phyloP scores from a whole-genome alignment of 30 jellyfish, hydroid and myxozoan species.

The Sanderia malayensis region DNA sequence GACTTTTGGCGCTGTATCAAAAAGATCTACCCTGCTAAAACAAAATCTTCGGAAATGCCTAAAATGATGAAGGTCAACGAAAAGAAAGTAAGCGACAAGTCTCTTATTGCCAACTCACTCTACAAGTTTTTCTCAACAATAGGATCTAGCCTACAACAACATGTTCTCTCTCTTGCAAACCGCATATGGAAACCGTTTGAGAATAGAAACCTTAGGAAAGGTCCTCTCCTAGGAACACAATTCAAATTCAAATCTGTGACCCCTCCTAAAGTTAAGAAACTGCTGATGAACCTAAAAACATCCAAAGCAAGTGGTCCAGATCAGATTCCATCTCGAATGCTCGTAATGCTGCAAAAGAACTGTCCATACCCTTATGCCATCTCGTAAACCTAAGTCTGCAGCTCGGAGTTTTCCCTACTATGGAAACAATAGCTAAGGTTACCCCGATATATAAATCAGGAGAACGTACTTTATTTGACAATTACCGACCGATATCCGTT shows the following conservation, averaged over 20 bases:
- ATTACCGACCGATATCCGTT: constrained; percentile 40
- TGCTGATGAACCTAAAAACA: constrained; percentile 11
- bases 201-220: neutral
- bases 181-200: constrained; percentile 2
- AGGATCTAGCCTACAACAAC: constrained; percentile 4
- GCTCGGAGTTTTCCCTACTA: constrained; percentile 30
- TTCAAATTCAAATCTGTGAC: constrained; percentile 8
- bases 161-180: neutral
- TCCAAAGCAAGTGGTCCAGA: constrained; percentile 8
- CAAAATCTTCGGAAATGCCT: constrained; percentile 3
- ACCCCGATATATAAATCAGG: constrained; percentile 43
- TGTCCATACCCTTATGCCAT: constrained; percentile 16
- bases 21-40: constrained; percentile 1
- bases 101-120: constrained; percentile 2
- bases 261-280: constrained; percentile 13
- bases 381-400: constrained; percentile 8
- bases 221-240: neutral
- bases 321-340: constrained; percentile 2
- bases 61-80: constrained; percentile 2
- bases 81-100: neutral
- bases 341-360: constrained; percentile 13
- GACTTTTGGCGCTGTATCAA: constrained; percentile 2
- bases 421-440: constrained; percentile 23
- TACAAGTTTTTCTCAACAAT: neutral
- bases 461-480: constrained; percentile 37